phyloP scores from a whole-genome alignment of 2,797 vertebrate genomes.

The Agapornis canus region DNA sequence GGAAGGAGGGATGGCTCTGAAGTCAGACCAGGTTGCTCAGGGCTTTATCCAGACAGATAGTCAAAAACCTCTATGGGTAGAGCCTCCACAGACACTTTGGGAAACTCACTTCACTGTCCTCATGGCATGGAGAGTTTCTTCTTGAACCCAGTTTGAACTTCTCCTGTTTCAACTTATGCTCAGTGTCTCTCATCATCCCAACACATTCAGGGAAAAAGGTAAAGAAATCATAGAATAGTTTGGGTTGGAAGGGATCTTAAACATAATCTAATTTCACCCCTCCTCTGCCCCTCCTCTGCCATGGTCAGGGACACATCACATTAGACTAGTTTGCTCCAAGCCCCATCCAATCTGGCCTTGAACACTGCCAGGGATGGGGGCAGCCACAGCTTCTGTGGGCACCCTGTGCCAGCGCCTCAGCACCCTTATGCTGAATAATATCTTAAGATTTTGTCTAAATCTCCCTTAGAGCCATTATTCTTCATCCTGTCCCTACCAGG shows the following conservation, averaged over 20 bases:
- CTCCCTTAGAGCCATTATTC: background rate
- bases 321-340: background rate
- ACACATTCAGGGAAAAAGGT: background rate
- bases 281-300: background rate
- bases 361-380: background rate
- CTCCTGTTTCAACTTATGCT: background rate
- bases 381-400: background rate
- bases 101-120: background rate
- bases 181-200: background rate
- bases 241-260: background rate
- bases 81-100: background rate
- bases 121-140: background rate
- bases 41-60: background rate
- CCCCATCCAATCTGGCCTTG: background rate
- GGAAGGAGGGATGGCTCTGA: background rate
- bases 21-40: background rate
- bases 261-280: background rate
- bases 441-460: background rate
- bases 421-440: background rate
- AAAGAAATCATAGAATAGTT: background rate
- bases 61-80: background rate
- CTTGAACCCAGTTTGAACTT: background rate
- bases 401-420: background rate
- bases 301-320: background rate
- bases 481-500: background rate